phyloP scores from a whole-genome alignment of 2,113 vertebrate species.

The Podocnemis expansa region DNA sequence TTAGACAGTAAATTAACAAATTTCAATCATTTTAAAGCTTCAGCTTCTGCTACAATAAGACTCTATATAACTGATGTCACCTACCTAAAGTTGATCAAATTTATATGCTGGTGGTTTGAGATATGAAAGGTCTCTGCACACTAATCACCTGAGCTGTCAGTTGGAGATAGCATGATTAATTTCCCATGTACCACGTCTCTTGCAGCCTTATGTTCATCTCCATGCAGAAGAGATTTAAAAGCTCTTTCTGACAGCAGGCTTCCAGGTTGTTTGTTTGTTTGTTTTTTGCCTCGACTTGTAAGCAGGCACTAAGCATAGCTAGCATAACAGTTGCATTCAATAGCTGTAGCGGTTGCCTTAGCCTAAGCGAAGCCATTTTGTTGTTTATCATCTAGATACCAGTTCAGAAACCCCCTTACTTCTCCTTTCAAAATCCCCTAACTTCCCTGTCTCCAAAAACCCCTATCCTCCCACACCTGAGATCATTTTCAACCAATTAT shows the following conservation, averaged over 20 bases:
- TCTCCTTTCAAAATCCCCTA: too few relatives aligned
- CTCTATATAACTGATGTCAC: background rate
- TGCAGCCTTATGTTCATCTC: background rate
- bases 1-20: slow-evolving; percentile 35
- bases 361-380: too few relatives aligned
- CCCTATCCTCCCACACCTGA: too few relatives aligned
- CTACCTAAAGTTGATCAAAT: slow-evolving; percentile 51
- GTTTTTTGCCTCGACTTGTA: background rate
- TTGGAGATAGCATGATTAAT: slow-evolving; percentile 24
- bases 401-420: too few relatives aligned
- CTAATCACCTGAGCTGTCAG: slow-evolving; percentile 26
- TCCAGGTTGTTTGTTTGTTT: background rate
- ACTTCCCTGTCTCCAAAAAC: too few relatives aligned
- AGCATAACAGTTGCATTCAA: too few relatives aligned
- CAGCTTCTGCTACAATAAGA: slow-evolving; percentile 1
- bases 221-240: background rate
- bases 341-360: too few relatives aligned
- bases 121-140: slow-evolving; percentile 35
- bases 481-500: too few relatives aligned
- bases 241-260: background rate
- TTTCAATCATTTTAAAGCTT: background rate
- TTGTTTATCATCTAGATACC: too few relatives aligned
- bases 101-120: slow-evolving; percentile 34
- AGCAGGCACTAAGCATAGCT: too few relatives aligned
- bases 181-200: background rate